phyloP scores from a whole-genome alignment of 1,140 invertebrate species.

The Gryllus bimaculatus region DNA sequence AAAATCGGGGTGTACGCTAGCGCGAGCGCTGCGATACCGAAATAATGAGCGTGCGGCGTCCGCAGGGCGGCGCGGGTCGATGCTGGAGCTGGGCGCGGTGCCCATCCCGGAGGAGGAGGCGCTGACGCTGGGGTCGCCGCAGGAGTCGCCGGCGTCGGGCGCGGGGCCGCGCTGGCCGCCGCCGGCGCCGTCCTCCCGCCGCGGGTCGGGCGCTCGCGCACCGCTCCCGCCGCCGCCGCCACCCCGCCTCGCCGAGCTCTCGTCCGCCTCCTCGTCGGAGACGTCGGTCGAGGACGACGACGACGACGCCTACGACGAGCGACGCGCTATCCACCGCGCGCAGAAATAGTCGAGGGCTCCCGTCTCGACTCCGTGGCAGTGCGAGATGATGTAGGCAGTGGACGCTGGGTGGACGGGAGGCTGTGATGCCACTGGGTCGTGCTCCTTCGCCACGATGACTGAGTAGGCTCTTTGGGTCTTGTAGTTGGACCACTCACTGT shows the following conservation, averaged over 20 bases:
- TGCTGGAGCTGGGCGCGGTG: slow-evolving; percentile 35
- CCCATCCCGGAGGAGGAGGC: slow-evolving; percentile 31
- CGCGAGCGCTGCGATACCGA: too few relatives aligned
- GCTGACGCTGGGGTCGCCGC: slow-evolving; percentile 32
- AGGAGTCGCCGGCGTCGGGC: slow-evolving; percentile 29
- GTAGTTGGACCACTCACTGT: too few relatives aligned
- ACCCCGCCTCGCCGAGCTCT: not conserved
- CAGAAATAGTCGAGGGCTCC: not conserved
- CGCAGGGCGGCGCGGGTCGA: slow-evolving; percentile 34
- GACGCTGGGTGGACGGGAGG: not conserved
- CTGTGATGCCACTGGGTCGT: too few relatives aligned
- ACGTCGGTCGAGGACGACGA: not conserved
- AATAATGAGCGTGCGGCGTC: too few relatives aligned
- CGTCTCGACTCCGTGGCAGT: not conserved
- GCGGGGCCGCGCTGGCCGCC: slow-evolving; percentile 25
- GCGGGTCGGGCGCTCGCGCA: not conserved
- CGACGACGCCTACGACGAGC: not conserved
- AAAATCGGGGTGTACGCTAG: too few relatives aligned
- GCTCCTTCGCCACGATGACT: too few relatives aligned
- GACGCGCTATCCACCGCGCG: not conserved
- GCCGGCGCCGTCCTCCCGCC: too few relatives aligned
- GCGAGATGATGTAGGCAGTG: not conserved
- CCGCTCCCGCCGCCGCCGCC: too few relatives aligned
- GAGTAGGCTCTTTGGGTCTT: too few relatives aligned
- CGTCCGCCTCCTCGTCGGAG: not conserved